A percentile compares a stretch with the other conserved stretches of the same genome.
Evolutionary conservation across 2,113 vertebrate species (phyloP).

Genomic region (Anolis carolinensis): DNA sequence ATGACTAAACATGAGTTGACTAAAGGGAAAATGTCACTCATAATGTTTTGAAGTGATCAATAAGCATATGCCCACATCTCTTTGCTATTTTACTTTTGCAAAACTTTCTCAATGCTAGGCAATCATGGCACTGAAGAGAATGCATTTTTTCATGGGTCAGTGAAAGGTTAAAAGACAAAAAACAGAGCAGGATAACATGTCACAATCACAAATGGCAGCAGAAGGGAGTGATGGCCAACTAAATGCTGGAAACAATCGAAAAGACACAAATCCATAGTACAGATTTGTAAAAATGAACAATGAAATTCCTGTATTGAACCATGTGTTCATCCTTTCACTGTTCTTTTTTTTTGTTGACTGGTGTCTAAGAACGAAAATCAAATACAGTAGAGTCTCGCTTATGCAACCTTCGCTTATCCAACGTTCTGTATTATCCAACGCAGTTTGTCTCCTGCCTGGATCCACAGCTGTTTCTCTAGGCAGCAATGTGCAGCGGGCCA

Average conservation of each 20-base stretch:
- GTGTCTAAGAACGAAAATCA: neutral
- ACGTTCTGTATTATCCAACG: too few relatives aligned
- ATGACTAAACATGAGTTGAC: neutral
- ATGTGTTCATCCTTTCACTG: neutral
- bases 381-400: too few relatives aligned
- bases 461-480: too few relatives aligned
- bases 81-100: neutral
- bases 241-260: neutral
- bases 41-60: neutral
- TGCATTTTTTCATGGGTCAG: constrained; percentile 8
- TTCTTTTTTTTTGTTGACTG: neutral
- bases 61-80: neutral
- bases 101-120: neutral
- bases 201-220: neutral
- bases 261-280: neutral
- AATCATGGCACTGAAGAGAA: constrained; percentile 6
- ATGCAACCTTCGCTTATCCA: too few relatives aligned
- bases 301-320: neutral
- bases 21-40: neutral
- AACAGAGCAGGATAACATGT: neutral
- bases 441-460: too few relatives aligned
- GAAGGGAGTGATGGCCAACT: neutral
- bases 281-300: neutral
- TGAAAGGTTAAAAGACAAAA: constrained; percentile 1
- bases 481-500: too few relatives aligned